Conservation (phyloP, 2,113 vertebrate genomes). For the Ciconia stormi region DNA sequence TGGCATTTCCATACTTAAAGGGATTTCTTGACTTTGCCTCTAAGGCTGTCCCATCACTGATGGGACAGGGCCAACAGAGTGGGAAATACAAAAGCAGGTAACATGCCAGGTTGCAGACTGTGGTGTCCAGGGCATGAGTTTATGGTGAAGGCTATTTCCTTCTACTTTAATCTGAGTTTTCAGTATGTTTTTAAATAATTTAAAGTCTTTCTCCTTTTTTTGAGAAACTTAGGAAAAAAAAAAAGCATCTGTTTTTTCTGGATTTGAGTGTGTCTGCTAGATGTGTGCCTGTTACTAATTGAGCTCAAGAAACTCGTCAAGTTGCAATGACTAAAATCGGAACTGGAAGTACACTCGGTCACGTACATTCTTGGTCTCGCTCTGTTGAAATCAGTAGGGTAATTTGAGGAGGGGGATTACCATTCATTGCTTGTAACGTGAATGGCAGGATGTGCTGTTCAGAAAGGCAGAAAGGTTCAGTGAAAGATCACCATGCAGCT, state of each 20-base stretch:
- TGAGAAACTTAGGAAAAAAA: background rate
- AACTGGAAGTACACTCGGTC: conserved; percentile 32
- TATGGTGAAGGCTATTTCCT: background rate
- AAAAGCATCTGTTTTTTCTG: background rate
- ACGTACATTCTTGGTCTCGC: conserved; percentile 46
- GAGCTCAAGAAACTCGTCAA: background rate
- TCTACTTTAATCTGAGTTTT: background rate
- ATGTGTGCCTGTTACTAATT: background rate
- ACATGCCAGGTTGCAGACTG: background rate
- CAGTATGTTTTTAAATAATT: background rate
- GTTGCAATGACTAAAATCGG: background rate
- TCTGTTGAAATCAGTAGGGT: background rate
- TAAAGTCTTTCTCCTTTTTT: background rate
- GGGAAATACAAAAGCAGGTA: background rate
- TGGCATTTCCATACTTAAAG: background rate
- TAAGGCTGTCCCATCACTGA: background rate
- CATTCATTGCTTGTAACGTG: background rate
- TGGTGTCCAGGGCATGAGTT: background rate
- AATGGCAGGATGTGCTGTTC: conserved; percentile 41
- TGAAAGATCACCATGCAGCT: background rate
- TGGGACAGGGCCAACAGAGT: background rate
- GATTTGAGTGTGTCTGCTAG: background rate
- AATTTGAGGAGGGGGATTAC: conserved; percentile 61
- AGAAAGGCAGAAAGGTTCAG: background rate
- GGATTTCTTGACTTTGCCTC: background rate